phyloP scores from a whole-genome alignment of 2,797 vertebrate genomes.

The Melopsittacus undulatus region DNA sequence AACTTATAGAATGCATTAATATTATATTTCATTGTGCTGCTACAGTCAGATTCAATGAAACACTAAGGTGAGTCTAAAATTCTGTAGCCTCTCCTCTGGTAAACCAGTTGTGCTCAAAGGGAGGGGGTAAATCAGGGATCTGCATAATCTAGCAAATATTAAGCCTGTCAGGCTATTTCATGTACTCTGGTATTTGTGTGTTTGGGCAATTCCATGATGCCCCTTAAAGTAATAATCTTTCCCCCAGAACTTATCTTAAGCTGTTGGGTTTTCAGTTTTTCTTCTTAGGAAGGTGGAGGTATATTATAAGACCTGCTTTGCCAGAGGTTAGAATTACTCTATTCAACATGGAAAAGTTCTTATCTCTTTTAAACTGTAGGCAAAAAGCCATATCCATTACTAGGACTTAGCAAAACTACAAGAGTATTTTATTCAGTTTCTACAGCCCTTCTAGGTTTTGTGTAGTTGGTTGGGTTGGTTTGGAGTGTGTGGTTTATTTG shows the following conservation, averaged over 20 bases:
- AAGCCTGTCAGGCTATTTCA: neutral
- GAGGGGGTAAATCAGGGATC: neutral
- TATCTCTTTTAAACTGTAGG: neutral
- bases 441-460: neutral
- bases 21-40: slow-evolving; percentile 96
- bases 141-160: neutral
- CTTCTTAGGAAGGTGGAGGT: neutral
- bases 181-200: neutral
- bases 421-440: too few species aligned
- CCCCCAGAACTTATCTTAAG: neutral
- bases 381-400: neutral
- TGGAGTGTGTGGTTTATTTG: neutral
- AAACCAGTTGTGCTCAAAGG: neutral
- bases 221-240: neutral
- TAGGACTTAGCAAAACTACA: neutral
- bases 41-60: slow-evolving; percentile 94
- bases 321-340: neutral
- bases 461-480: neutral
- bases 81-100: neutral
- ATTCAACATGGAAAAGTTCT: neutral
- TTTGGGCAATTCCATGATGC: neutral
- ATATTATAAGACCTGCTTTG: neutral
- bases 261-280: neutral
- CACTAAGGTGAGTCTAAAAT: slow-evolving; percentile 85
- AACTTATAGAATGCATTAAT: slow-evolving; percentile 83